Evolutionary conservation across 2,888 invertebrate genomes (phyloP).

Genomic region (Andrena flavipes): DNA sequence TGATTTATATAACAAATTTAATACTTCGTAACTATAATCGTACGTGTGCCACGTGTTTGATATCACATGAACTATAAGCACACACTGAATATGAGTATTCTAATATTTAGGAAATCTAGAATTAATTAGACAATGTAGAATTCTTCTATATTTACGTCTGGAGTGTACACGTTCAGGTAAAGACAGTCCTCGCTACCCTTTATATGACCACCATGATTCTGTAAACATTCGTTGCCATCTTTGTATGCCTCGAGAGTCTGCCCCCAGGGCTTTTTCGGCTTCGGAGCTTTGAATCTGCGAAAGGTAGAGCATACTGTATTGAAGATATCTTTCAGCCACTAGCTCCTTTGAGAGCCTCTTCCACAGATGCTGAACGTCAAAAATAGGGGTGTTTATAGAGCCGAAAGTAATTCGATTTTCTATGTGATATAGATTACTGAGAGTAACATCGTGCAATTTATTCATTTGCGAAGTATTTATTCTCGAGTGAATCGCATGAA

Average conservation of each 20-base stretch:
- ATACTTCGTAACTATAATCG: background rate
- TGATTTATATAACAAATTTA: background rate
- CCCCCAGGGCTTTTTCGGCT: conserved; percentile 65
- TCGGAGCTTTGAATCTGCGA: conserved; percentile 64
- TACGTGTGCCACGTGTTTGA: background rate
- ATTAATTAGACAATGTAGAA: no score
- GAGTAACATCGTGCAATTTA: no score
- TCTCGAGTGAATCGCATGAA: no score
- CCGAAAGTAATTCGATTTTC: background rate
- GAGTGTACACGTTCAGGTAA: conserved; percentile 69
- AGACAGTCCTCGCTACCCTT: conserved; percentile 74
- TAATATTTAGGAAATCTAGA: no score
- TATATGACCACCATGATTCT: conserved; percentile 14
- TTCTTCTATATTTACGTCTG: conserved; percentile 22
- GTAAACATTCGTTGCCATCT: conserved; percentile 60
- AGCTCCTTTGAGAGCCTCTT: no score
- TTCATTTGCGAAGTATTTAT: no score
- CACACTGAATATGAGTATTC: no score
- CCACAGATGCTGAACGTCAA: no score
- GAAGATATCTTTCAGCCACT: background rate
- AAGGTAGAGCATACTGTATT: background rate
- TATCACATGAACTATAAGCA: no score
- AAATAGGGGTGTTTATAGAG: no score
- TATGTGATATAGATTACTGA: background rate
- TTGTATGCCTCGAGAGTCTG: conserved; percentile 54